phyloP scores from a whole-genome alignment of 2,113 vertebrate species.

The Chionomys nivalis region DNA sequence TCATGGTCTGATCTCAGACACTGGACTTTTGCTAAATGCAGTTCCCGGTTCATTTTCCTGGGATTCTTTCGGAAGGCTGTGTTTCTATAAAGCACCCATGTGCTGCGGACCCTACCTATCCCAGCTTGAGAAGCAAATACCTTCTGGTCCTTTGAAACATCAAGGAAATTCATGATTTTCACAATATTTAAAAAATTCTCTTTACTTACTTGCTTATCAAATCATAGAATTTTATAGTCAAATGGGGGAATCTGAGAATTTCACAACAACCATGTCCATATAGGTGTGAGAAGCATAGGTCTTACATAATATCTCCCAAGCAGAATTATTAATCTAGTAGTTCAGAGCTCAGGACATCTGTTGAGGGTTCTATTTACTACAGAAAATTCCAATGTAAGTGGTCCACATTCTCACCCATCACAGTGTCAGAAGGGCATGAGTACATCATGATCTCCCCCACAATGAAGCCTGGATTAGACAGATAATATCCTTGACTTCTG shows the following conservation, averaged over 20 bases:
- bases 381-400: neutral
- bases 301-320: no score
- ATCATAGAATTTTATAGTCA: neutral
- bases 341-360: neutral
- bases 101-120: neutral
- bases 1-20: neutral
- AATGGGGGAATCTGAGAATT: neutral
- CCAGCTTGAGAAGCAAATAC: neutral
- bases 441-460: accelerated
- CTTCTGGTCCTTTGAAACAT: neutral
- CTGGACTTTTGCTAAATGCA: neutral
- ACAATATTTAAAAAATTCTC: neutral
- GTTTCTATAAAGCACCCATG: neutral
- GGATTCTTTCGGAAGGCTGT: neutral
- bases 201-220: neutral
- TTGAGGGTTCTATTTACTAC: neutral
- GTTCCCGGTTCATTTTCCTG: neutral
- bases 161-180: neutral
- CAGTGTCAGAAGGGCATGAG: neutral
- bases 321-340: neutral
- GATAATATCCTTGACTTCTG: neutral
- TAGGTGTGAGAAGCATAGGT: neutral
- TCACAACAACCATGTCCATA: neutral
- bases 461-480: neutral
- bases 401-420: neutral